A percentile compares a stretch with the other conserved stretches of the same genome.
These are phyloP conservation scores for Pitangus sulphuratus DNA, from an alignment of 2,797 vertebrate genomes.

Conservation along the genomic window DNA sequence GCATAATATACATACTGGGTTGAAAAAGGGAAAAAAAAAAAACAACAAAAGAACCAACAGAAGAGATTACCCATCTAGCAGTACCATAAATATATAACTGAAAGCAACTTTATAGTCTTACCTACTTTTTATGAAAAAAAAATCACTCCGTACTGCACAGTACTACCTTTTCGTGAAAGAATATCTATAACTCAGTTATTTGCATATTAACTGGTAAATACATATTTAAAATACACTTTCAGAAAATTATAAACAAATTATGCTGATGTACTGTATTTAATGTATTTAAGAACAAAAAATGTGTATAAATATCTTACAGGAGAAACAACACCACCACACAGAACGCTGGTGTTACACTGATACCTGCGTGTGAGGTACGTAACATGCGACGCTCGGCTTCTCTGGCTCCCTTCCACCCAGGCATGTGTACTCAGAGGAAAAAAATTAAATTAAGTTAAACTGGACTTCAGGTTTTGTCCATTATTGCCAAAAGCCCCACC, in stretches of 20 bases:
- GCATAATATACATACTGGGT: slow-evolving; percentile 79
- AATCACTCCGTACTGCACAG: slow-evolving; percentile 67
- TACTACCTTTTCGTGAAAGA: slow-evolving; percentile 72
- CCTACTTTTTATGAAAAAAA: slow-evolving; percentile 59
- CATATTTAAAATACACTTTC: slow-evolving; percentile 79
- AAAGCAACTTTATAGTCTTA: slow-evolving; percentile 80
- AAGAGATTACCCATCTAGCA: slow-evolving; percentile 72
- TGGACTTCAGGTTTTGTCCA: slow-evolving; percentile 59
- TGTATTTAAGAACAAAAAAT: slow-evolving; percentile 44
- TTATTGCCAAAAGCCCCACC: slow-evolving; percentile 68
- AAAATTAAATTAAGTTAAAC: slow-evolving; percentile 60
- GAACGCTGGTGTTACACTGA: slow-evolving; percentile 72
- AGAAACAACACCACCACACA: slow-evolving; percentile 69
- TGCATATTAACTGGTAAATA: slow-evolving; percentile 79
- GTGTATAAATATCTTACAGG: slow-evolving; percentile 78
- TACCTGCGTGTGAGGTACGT: slow-evolving; percentile 66
- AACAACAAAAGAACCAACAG: background rate
- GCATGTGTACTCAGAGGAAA: slow-evolving; percentile 52
- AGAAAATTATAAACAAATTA: slow-evolving; percentile 74
- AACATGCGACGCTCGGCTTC: slow-evolving; percentile 57
- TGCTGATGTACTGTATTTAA: slow-evolving; percentile 59
- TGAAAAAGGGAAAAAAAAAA: slow-evolving; percentile 43
- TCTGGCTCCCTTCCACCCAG: slow-evolving; percentile 66
- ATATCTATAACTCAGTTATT: slow-evolving; percentile 78
- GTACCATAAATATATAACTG: slow-evolving; percentile 82